Evolutionary conservation across 2,113 vertebrate genomes (phyloP), one percentile per base, ranked within the genome.

Genomic region (Pygoscelis adeliae): DNA sequence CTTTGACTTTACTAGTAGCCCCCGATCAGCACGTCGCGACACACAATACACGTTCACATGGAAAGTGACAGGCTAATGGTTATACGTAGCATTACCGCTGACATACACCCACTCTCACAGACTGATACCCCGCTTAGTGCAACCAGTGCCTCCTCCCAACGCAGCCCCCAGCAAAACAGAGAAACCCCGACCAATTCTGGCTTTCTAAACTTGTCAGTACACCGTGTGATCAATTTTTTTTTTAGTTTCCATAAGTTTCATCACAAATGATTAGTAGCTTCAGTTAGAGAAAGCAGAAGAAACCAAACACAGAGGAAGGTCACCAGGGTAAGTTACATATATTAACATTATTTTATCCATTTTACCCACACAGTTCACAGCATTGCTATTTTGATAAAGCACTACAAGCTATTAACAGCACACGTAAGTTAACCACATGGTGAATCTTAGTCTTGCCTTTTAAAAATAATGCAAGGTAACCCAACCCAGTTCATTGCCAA

Each of bases 51-150:
- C 32, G 21, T 15, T 36, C 19, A 21, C 29, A 53, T 5, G 7
- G 34, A 18, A 53, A 78, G 16, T 40, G 47, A 47, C 22, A 55
- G 49, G 38, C 6, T 15, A 38, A 50, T 3, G 18, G 12, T 18
- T 36, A 10, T 2, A 52, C 0, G 0, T 6, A 15, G 13, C 59
- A 20, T 12, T 30, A 44, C 23, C 3, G 17, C 21, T 13, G 42
- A 40, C 44, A 15, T 10, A 62, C 12, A 63, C 6, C 2, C 8
- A 23, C 50, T 63, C 47, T 14, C 13, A 55, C 9, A 52, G 36
- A 12, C 13, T 59, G n/a, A 50, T 9, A 59, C 3, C 14, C 17
- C 29, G 36, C 25, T 42, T 26, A 42, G 30, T 7, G 7, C 23
- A 77, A 17, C 10, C 18, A 86, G 3, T 1, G 5, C 5, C 22